Evolutionary conservation across 2,888 invertebrate genomes (phyloP).

Genomic region (Halictus ligatus): DNA sequence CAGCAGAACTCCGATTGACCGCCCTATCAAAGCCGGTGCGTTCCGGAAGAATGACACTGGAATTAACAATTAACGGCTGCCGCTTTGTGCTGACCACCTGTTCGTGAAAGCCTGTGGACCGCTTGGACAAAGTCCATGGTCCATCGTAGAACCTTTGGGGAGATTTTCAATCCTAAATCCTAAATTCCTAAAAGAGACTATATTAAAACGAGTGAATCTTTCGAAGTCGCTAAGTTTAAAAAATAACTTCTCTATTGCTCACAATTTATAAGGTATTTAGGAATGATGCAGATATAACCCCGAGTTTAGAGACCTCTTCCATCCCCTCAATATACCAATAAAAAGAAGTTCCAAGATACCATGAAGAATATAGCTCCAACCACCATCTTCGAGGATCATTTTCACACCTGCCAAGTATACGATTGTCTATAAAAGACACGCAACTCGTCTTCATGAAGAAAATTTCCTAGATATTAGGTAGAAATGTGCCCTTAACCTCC

Average conservation of each 20-base stretch:
- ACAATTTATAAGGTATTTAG: background rate
- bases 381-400: background rate
- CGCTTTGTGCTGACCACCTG: background rate
- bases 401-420: background rate
- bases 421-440: background rate
- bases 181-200: background rate
- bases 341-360: background rate
- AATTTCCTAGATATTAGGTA: background rate
- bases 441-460: background rate
- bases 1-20: background rate
- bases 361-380: background rate
- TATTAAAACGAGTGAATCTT: background rate
- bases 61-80: background rate
- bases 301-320: background rate
- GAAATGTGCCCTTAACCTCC: background rate
- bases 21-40: background rate
- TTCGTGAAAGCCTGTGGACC: background rate
- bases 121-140: background rate
- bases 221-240: background rate
- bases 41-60: background rate
- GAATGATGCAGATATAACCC: background rate
- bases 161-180: background rate
- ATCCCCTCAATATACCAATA: background rate
- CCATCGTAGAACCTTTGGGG: background rate
- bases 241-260: background rate